Evolutionary conservation across 2,888 invertebrate species (phyloP).

Genomic region (Alentia gelatinosa): DNA sequence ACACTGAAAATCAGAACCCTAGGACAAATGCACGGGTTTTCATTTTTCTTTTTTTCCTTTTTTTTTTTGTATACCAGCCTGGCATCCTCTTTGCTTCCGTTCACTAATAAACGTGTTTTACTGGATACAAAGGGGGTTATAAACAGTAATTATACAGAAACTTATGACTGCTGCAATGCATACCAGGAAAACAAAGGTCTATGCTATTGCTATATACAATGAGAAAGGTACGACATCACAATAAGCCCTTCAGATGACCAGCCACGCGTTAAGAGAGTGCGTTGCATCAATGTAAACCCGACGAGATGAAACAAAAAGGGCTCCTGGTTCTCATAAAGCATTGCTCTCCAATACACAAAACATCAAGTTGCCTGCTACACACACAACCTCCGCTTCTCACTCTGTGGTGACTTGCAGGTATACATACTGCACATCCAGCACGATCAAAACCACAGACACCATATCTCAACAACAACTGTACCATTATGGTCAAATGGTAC

Average conservation of each 20-base stretch:
- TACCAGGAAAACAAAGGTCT: background rate
- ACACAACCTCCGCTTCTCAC: no score
- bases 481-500: no score
- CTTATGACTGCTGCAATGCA: background rate
- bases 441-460: no score
- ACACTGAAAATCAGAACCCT: background rate
- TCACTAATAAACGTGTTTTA: background rate
- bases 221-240: slow-evolving; percentile 10
- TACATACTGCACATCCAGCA: no score
- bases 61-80: background rate
- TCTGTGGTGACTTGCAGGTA: no score
- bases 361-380: no score
- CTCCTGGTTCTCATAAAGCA: background rate
- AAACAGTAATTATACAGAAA: background rate
- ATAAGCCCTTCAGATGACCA: background rate
- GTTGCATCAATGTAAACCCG: background rate
- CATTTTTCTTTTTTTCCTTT: background rate
- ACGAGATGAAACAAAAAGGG: background rate
- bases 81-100: background rate
- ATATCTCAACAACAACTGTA: no score
- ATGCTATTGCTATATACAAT: background rate
- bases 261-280: background rate
- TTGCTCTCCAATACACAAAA: no score
- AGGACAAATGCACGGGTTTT: background rate
- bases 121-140: background rate